Percentiles rank a stretch among this genome's conserved stretches.
Conservation (phyloP, 2,888 invertebrate species). For the Leucophora obtusa region DNA sequence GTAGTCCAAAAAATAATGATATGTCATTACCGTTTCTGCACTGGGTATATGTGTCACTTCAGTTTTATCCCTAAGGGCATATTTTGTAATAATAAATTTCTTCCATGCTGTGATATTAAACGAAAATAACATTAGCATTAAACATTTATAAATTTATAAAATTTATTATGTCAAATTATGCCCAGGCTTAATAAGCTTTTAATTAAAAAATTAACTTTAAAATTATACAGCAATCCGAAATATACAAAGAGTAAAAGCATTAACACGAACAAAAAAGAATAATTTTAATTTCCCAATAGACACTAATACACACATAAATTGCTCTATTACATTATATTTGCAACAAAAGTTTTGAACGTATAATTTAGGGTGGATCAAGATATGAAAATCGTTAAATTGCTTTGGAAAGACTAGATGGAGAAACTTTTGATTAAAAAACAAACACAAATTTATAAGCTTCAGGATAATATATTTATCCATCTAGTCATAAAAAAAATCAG, state of each 20-base stretch:
- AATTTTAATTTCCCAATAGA: not conserved
- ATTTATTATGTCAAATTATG: not conserved
- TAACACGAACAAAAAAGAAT: not conserved
- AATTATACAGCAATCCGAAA: not conserved
- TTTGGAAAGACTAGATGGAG: too few relatives aligned
- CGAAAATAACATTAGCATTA: not conserved
- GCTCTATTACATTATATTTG: not conserved
- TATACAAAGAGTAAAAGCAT: not conserved
- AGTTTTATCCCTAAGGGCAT: not conserved
- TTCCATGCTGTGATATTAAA: not conserved
- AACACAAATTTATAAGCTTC: too few relatives aligned
- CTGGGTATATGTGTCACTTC: not conserved
- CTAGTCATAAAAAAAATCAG: too few relatives aligned
- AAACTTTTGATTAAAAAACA: too few relatives aligned
- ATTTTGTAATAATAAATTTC: not conserved
- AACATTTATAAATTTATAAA: not conserved
- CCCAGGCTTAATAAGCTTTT: not conserved
- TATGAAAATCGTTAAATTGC: too few relatives aligned
- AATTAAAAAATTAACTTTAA: not conserved
- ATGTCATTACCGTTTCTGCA: too few relatives aligned
- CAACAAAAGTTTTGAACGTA: too few relatives aligned
- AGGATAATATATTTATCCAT: too few relatives aligned
- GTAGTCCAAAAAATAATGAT: too few relatives aligned
- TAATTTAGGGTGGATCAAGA: too few relatives aligned
- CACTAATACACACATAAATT: not conserved